Evolutionary conservation across 2,888 invertebrate genomes (phyloP).

Genomic region (Parnassius apollo): DNA sequence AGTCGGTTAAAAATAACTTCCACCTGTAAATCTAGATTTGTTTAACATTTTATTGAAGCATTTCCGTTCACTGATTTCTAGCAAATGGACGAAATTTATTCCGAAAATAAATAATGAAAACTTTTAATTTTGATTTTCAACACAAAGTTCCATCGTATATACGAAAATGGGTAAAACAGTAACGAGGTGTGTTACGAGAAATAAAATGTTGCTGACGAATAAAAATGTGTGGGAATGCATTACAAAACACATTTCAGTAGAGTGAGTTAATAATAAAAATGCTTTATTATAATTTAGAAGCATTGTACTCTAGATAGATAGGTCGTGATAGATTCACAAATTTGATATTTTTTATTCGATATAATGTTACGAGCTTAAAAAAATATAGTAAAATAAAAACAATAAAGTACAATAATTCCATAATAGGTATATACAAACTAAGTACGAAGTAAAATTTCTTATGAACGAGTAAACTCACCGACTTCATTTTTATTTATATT

Average conservation of each 20-base stretch:
- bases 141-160: conserved; percentile 7
- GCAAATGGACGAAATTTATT: too few relatives aligned
- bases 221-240: conserved; percentile 25
- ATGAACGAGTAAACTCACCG: conserved; percentile 58
- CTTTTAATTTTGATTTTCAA: conserved; percentile 5
- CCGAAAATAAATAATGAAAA: too few relatives aligned
- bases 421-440: not conserved
- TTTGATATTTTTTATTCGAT: conserved; percentile 6
- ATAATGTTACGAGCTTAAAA: conserved; percentile 1
- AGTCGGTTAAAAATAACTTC: too few relatives aligned
- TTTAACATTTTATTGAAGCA: too few relatives aligned
- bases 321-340: conserved; percentile 6
- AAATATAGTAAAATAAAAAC: too few relatives aligned
- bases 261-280: conserved; percentile 22
- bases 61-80: too few relatives aligned
- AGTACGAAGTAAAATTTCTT: not conserved
- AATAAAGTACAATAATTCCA: not conserved
- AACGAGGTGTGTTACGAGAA: conserved; percentile 15
- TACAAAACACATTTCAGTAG: conserved; percentile 13
- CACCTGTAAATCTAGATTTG: too few relatives aligned
- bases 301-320: conserved; percentile 22
- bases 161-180: conserved; percentile 17
- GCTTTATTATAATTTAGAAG: conserved; percentile 19
- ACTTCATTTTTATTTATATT: conserved; percentile 61
- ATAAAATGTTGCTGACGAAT: conserved; percentile 18